A percentile compares a stretch with the other conserved stretches of the same genome.
phyloP scores from a whole-genome alignment of 2,797 vertebrate genomes.

The Dermochelys coriacea region DNA sequence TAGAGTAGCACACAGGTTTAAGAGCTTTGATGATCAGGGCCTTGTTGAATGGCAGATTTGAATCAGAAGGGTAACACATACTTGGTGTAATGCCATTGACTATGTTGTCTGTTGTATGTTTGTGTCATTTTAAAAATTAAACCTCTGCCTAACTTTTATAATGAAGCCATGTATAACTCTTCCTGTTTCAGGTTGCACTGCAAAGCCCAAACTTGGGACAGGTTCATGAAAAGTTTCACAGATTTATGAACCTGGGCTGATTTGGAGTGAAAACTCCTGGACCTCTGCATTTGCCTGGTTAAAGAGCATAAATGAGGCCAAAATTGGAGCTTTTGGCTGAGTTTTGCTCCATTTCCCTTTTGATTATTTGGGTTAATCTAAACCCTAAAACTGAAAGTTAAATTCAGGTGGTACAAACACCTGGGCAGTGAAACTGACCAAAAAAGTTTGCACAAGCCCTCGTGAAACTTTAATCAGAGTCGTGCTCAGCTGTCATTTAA shows the following conservation, averaged over 20 bases:
- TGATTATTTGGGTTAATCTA: background rate
- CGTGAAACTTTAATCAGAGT: background rate
- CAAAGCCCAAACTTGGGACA: background rate
- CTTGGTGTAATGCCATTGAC: background rate
- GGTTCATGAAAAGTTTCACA: background rate
- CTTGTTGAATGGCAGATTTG: background rate
- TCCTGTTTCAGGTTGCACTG: background rate
- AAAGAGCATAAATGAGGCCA: background rate
- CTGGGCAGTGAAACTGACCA: background rate
- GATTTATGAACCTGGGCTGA: background rate
- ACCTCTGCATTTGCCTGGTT: background rate
- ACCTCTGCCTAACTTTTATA: background rate
- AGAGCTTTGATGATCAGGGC: background rate
- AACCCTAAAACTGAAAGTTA: background rate
- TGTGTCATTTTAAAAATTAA: slow-evolving; percentile 21
- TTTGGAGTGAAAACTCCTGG: background rate
- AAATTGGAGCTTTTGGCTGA: background rate
- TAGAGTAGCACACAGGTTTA: background rate
- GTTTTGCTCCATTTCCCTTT: background rate
- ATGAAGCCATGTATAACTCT: background rate
- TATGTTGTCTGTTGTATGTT: background rate
- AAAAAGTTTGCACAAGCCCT: background rate
- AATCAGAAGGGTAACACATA: rapidly evolving
- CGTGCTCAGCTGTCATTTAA: background rate
- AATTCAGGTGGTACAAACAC: background rate